Base-by-base conservation (phyloP, 2,888 invertebrate species). In the Drosophila trichaetosa region DNA sequence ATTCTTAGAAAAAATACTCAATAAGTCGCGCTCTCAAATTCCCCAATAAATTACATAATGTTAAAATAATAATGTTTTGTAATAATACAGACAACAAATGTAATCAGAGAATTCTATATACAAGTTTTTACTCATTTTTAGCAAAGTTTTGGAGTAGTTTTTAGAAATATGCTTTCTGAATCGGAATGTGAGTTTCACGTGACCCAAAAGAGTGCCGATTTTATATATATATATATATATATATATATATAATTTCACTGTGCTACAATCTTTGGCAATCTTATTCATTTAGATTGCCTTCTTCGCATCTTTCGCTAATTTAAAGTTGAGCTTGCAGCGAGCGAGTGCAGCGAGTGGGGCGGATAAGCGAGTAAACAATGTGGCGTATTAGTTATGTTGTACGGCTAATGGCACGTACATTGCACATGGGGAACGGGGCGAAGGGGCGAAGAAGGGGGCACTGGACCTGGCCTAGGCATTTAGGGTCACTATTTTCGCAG, bases 311-410 rank as follows among this genome's bases (percentile, higher is more conserved):
- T 13, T 13, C 21, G 46, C 38, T 18, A 8, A 8, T 38, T 38
- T 38, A 8, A 38, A 38, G 8, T 7, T 2, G 7, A 7, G 21
- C 21, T 24, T 24, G 46, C 46, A 24, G 46, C 46, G n/a, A 40
- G 33, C 33, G 46, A 21, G 46, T 46, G 46, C 46, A 46, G 46
- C 46, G 21, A 46, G 21, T 21, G 46, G 46, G 46, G 21, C 16
- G 16, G 4, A 16, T 53, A 8, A 33, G 29, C 13, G 33, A 16
- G 7, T 21, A 33, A 27, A n/a, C 46, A 58, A 58, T 53, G 5
- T 38, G 54, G 40, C 65, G 74, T 73, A 73, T 72, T 54, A 49
- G 58, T 52, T 71, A 71, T 71, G 31, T 51, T 36, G 16, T 46
- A 16, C 46, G 46, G 21, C 29, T 6, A 10, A 8, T 29, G 27